These are phyloP conservation scores for Invenusta paracnida DNA, from an alignment of 2,888 invertebrate species.

Conservation along the genomic window DNA sequence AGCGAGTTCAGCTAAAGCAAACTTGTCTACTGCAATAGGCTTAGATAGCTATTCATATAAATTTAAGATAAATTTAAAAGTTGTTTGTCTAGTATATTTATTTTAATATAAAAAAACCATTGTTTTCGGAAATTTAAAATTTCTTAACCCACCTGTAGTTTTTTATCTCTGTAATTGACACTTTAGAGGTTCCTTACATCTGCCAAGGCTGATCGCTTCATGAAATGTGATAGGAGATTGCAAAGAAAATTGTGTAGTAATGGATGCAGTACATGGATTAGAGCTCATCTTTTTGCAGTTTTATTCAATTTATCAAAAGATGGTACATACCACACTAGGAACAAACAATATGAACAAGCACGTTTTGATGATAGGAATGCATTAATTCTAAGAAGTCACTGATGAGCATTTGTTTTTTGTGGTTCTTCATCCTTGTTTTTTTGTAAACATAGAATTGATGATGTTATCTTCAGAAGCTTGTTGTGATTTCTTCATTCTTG, in stretches of 20 bases:
- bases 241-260: conserved; percentile 2
- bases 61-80: no score
- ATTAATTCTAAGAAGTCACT: background rate
- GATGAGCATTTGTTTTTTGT: background rate
- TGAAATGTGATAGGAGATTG: background rate
- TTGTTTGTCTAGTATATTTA: no score
- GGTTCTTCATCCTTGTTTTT: background rate
- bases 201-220: no score
- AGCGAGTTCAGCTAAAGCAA: no score
- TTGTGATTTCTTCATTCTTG: background rate
- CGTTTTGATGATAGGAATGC: background rate
- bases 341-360: background rate
- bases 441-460: background rate
- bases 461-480: background rate
- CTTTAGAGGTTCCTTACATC: no score
- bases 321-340: background rate
- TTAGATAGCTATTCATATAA: no score
- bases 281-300: background rate
- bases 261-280: conserved; percentile 4
- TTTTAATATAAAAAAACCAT: no score
- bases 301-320: background rate
- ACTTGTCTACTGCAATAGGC: no score
- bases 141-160: no score
- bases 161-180: no score
- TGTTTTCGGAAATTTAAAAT: no score